Percentiles rank a stretch among this genome's conserved stretches.
These are phyloP conservation scores for Plutella xylostella DNA, from an alignment of 2,888 invertebrate genomes.

Conservation along the genomic window DNA sequence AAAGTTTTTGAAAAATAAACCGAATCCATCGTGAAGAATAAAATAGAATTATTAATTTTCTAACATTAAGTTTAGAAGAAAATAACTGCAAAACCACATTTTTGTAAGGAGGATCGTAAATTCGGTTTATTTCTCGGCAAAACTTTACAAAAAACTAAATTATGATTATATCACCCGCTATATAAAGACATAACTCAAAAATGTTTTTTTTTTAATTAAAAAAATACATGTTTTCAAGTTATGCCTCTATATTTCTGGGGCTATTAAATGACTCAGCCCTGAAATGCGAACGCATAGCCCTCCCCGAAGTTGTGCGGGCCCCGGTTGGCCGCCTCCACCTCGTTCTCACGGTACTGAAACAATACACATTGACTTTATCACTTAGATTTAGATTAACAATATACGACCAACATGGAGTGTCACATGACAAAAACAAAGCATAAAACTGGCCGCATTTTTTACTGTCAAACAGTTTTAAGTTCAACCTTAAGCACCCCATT, in stretches of 20 bases:
- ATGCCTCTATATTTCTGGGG: background rate
- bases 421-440: background rate
- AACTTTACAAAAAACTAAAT: too few relatives aligned
- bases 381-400: background rate
- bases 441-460: too few relatives aligned
- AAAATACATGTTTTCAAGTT: background rate
- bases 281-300: constrained; percentile 74
- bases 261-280: constrained; percentile 41
- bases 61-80: too few relatives aligned
- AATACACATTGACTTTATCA: background rate
- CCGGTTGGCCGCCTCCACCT: constrained; percentile 35
- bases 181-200: too few relatives aligned
- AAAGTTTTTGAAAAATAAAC: too few relatives aligned
- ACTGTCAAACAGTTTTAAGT: too few relatives aligned
- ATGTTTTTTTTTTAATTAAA: background rate
- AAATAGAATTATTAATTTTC: too few relatives aligned
- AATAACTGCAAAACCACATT: too few relatives aligned
- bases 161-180: too few relatives aligned
- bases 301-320: constrained; percentile 71
- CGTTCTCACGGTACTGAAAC: constrained; percentile 49
- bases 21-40: too few relatives aligned
- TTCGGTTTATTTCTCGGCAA: too few relatives aligned
- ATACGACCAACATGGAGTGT: background rate
- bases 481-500: background rate
- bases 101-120: too few relatives aligned